phyloP scores from a whole-genome alignment of 2,797 vertebrate species.

The Avahi laniger region DNA sequence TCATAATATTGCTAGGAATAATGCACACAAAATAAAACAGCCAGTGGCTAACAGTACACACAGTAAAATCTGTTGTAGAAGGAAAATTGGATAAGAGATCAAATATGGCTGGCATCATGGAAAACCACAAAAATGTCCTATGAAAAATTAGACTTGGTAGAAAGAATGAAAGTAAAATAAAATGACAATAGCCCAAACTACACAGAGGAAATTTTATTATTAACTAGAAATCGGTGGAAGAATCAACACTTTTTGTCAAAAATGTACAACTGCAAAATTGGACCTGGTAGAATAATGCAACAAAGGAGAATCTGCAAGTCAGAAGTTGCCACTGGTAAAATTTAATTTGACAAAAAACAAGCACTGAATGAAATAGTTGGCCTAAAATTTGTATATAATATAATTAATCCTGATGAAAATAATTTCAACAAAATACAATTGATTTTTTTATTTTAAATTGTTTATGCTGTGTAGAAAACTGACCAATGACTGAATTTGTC shows the following conservation, averaged over 20 bases:
- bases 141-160: conserved; percentile 11
- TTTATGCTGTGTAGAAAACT: conserved; percentile 42
- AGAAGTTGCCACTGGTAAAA: neutral
- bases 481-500: conserved; percentile 50
- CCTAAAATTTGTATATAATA: conserved; percentile 20
- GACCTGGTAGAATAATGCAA: neutral
- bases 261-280: conserved; percentile 31
- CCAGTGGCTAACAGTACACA: neutral
- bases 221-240: neutral
- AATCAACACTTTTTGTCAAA: conserved; percentile 28
- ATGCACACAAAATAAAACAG: conserved; percentile 29
- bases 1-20: conserved; percentile 12
- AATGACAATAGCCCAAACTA: neutral
- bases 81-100: conserved; percentile 32
- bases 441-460: conserved; percentile 44
- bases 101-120: conserved; percentile 4
- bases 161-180: conserved; percentile 41
- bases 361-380: conserved; percentile 17
- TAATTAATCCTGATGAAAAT: conserved; percentile 40
- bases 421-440: conserved; percentile 45
- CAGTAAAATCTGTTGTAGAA: neutral
- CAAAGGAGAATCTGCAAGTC: neutral
- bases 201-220: conserved; percentile 28
- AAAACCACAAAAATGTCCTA: neutral
- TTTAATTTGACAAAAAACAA: conserved; percentile 33